These are phyloP conservation scores for Smutsia temminckii DNA, from an alignment of 2,797 vertebrate genomes.

Conservation along the genomic window DNA sequence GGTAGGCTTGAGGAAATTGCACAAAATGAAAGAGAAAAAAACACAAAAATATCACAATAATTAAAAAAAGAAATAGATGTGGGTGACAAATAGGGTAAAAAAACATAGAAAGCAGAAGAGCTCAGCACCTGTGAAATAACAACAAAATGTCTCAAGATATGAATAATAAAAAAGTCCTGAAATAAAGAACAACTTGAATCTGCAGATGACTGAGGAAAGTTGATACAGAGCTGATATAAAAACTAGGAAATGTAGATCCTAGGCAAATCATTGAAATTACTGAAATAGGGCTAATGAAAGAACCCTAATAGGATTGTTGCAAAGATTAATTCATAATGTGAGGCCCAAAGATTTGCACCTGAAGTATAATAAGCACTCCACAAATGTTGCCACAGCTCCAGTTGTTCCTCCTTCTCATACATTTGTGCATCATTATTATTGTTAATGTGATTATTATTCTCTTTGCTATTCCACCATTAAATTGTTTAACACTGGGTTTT, in stretches of 20 bases:
- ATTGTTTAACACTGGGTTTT: background rate
- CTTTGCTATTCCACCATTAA: background rate
- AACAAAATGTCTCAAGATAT: background rate
- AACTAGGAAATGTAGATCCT: background rate
- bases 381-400: background rate
- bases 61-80: background rate
- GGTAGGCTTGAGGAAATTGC: background rate
- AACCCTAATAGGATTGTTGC: background rate
- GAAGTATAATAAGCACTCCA: background rate
- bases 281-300: background rate
- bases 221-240: background rate
- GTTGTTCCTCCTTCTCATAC: background rate
- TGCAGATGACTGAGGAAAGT: background rate
- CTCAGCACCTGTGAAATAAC: background rate
- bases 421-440: background rate
- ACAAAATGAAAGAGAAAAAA: background rate
- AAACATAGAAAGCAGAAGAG: background rate
- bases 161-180: background rate
- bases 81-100: background rate
- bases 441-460: background rate
- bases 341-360: background rate
- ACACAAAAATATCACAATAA: background rate
- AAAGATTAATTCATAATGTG: background rate
- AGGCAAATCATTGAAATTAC: background rate
- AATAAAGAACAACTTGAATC: background rate